Base-by-base conservation (phyloP, 2,888 invertebrate species). In the Polydrusus cervinus region DNA sequence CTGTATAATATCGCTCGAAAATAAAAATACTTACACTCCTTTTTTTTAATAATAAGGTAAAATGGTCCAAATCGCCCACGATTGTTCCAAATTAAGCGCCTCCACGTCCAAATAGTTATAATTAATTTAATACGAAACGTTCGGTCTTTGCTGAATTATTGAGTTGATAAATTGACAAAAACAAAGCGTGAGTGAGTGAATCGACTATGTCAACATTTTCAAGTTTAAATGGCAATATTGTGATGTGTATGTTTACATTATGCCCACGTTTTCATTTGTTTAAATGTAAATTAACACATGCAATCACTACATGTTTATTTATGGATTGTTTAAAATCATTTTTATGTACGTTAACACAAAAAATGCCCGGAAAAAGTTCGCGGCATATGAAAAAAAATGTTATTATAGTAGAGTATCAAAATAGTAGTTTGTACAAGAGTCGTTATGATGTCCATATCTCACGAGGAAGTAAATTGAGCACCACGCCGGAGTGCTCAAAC, bases 241-340 rank as follows among this genome's bases (percentile, higher is more conserved):
- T 49, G 65, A 51, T 49, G 65, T 30, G 16, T 47, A 34, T 65
- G 49, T 65, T 65, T 65, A 65, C 51, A n/a, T 49, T 65, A 49
- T 9, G 51, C 65, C 65, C 65, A 65, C 65, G 65, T 65, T 57
- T 53, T n/a, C 62, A 45, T 18, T 45, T 64, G 45, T 30, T n/a
- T 65, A 49, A 47, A 51, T 51, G 30, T 25, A 49, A 65, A 65
- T 49, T 65, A 16, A 34, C 64, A 20, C 45, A 45, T 45, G 16
- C 47, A 47, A 47, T 16, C 5, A 14, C 10, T 16, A 40, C 47
- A 51, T 51, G 25, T 51, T 51, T 18, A 51, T 51, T 51, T 51
- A 51, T 51, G 51, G 3, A 3, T 7, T 16, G 2, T 49, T 49
- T 49, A 49, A 49, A 49, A 49, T 13, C 3, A 49, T 49, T 49